Evolutionary conservation across 30 jellyfish, hydroid and myxozoan species (phyloP), one percentile per base, ranked within the genome.

Genomic region (Chrysaora quinquecirrha): DNA sequence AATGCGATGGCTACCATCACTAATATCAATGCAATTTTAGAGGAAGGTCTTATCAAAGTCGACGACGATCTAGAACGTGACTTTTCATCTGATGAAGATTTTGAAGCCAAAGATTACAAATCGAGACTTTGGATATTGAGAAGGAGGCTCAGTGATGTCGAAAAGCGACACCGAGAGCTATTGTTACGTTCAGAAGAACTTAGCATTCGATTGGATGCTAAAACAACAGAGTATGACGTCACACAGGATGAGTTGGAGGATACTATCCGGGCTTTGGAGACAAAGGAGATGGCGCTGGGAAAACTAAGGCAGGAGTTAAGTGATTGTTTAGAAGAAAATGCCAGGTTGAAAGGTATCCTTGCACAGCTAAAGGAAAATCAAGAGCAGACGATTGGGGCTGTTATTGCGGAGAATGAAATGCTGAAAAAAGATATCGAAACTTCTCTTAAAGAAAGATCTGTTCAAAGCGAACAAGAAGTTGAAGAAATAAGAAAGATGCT

Each of bases 171-270:
- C 75, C 81, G 99, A 61, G 99, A 94, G 67, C 52, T 94, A 50
- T 91, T 89, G 84, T 84, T 94, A 21, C 93, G 96, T 34, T 97
- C 99, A 1, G 99, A 94, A 29, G 99, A 94, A 62, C 82, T 94
- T 24, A 94, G 95, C 58, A 54, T 94, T 11, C 90, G 99, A 50
- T 75, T 94, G 71, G 97, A 94, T 80, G 99, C 99, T 9, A 94
- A 94, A 66, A 87, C 97, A 16, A 80, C 99, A 4, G 99, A 94
- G 34, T 94, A 72, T 85, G 99, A 94, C 71, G 96, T 94, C 62
- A 94, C 99, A 47, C 99, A 94, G 73, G 99, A 83, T 33, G 99
- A 94, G 76, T 84, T 94, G 60, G 97, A 94, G 63, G 99, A 94
- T 62, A 82, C 96, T 30, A 94, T 97, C 1, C 88, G 96, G 20